These are phyloP conservation scores for Eublepharis macularius DNA, from an alignment of 2,113 vertebrate genomes.

Conservation along the genomic window DNA sequence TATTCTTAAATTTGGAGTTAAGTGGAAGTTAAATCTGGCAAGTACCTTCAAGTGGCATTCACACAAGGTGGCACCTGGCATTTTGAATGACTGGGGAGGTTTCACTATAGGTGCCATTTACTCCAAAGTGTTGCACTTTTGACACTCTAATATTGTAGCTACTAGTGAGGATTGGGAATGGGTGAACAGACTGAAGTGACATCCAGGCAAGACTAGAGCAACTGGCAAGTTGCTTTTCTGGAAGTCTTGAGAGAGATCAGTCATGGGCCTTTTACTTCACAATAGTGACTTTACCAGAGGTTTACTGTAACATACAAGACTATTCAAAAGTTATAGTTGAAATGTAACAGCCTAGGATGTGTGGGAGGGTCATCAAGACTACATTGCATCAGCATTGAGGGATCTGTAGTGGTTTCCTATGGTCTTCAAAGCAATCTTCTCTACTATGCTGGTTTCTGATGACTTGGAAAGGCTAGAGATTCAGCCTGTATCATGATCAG, in stretches of 20 bases:
- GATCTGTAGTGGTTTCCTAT: neutral
- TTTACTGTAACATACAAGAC: neutral
- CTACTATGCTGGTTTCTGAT: too few species aligned
- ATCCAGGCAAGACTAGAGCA: neutral
- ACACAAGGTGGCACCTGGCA: neutral
- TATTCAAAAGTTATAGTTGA: neutral
- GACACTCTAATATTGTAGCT: neutral
- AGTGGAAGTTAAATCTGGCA: neutral
- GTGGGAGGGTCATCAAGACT: neutral
- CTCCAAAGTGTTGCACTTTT: neutral
- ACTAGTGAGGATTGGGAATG: neutral
- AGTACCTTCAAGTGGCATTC: neutral
- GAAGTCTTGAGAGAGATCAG: neutral
- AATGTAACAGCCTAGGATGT: neutral
- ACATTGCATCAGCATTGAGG: neutral
- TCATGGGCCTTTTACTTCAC: neutral
- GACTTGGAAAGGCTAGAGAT: too few species aligned
- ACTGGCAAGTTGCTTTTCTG: neutral
- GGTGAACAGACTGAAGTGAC: neutral
- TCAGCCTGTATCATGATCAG: too few species aligned
- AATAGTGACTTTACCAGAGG: neutral
- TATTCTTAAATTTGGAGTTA: neutral
- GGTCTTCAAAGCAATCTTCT: neutral
- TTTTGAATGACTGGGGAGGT: neutral
- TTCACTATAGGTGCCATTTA: neutral